Base-by-base conservation (phyloP, 2,888 invertebrate genomes). In the Ashinkailepas kermadecensis region DNA sequence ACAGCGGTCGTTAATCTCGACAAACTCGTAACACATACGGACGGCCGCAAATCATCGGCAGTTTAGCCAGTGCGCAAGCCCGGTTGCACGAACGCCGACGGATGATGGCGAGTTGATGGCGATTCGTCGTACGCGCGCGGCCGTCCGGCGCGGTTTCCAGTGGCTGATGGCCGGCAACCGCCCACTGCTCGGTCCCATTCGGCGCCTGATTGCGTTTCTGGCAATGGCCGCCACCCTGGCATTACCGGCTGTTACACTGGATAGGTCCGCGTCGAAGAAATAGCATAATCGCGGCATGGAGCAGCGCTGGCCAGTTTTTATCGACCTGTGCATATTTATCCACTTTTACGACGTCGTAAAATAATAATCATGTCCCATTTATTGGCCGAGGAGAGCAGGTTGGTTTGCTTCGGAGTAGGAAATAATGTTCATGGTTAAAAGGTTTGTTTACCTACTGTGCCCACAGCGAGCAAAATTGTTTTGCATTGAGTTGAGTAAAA, bases 271-370 rank as follows among this genome's bases (percentile, higher is more conserved):
- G 67, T n/a, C n/a, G 25, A 25, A n/a, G 23, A 25, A 64, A 67
- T 25, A n/a, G 21, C n/a, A 21, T 64, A 64, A 21, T 64, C 64
- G 64, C 64, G 21, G 64, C 67, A 25, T 67, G 25, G 25, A 25
- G 67, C 12, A 0, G 25, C 21, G 25, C 21, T 13, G 56, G 74
- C 39, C 21, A 7, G 18, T 7, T 56, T 21, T 56, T 74, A 74
- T 74, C 74, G 74, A 56, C 74, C 10, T 56, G 74, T 54, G 21
- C 23, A 74, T 74, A 74, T 74, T 74, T 74, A 74, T 74, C 74
- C 56, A 56, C 74, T 74, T 56, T 74, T 74, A 74, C 74, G 10
- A 56, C 21, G 56, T 74, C 74, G 74, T 74, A 74, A 74, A 74
- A 74, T 74, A 74, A 74, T 56, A 74, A 74, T 74, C 56, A 74